Conservation (phyloP, 2,797 vertebrate species). For the Okamejei kenojei region DNA sequence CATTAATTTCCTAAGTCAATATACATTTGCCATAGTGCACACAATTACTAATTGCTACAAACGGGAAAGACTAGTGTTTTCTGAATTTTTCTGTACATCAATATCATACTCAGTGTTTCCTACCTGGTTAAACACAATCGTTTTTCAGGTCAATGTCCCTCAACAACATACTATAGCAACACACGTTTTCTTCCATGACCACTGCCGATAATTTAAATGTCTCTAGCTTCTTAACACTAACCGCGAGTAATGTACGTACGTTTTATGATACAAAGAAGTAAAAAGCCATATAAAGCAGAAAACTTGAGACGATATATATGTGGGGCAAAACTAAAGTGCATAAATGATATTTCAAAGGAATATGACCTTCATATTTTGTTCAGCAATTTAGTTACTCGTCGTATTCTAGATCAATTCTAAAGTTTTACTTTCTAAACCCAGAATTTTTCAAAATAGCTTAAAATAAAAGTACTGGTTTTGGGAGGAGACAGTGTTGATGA, state of each 20-base stretch:
- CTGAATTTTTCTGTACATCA: slow-evolving; percentile 22
- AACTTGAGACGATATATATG: not conserved
- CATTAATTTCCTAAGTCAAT: slow-evolving; percentile 55
- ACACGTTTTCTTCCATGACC: not conserved
- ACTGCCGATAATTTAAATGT: slow-evolving; percentile 1
- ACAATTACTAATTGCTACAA: slow-evolving; percentile 80
- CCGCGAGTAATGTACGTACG: slow-evolving; percentile 1
- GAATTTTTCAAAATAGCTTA: not conserved
- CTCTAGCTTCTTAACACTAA: slow-evolving; percentile 27
- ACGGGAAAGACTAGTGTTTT: slow-evolving; percentile 67
- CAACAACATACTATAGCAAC: not conserved
- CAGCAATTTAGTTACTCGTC: not conserved
- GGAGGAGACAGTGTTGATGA: no score
- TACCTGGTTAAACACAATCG: slow-evolving; percentile 26
- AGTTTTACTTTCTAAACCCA: not conserved
- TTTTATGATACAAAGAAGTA: slow-evolving; percentile 33
- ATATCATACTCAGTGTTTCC: slow-evolving; percentile 9
- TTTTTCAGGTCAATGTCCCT: slow-evolving; percentile 15
- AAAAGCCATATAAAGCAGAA: slow-evolving; percentile 7
- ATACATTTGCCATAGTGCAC: slow-evolving; percentile 75
- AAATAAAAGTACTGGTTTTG: not conserved
- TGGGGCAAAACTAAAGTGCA: slow-evolving; percentile 26
- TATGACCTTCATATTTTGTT: slow-evolving; percentile 2
- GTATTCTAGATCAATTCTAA: not conserved
- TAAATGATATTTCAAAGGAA: slow-evolving; percentile 33